Base-by-base conservation (phyloP, 2,888 invertebrate species). In the Norana najaformis region DNA sequence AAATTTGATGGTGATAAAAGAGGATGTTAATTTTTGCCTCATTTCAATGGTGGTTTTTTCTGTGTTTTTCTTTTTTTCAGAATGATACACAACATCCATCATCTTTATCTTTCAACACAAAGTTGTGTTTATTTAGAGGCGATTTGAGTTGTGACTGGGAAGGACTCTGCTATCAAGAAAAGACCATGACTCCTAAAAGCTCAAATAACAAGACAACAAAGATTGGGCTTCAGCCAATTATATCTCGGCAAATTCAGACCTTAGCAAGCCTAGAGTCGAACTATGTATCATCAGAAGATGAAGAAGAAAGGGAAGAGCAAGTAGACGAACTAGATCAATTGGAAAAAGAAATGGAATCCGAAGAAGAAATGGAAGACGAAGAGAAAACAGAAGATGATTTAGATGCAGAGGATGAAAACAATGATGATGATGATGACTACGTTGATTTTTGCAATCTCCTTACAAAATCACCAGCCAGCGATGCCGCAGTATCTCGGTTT, bases 241-340 rank as follows among this genome's bases (percentile, higher is more conserved):
- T 36, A 8, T 2, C 35, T 23, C 8, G 85, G 35, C 36, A 85
- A 85, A 37, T 85, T 85, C 35, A 85, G 37, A 85, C 85, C 35
- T 37, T 85, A 37, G 16, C 85, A 85, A 85, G 85, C 36, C 23
- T 85, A 14, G 85, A 85, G 85, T 85, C 85, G 16, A 35, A 85
- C 85, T 85, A 23, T 36, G 85, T 35, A 69, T n/a, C 69, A 0
- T 85, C 85, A 36, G 85, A 85, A 85, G 37, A 35, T 36, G 85
- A 85, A 23, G 35, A 85, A 35, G 8, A 11, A n/a, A 35, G 34
- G 85, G 85, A 85, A 6, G 14, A 35, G 20, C 35, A 85, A 36
- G 85, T 36, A 35, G 37, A 35, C 20, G 37, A 35, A 37, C 20
- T 85, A 11, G 69, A 6, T n/a, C 30, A 69, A n/a, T 30, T 69